Evolutionary conservation across 2,888 invertebrate species (phyloP).

Genomic region (Stenodema calcarata): DNA sequence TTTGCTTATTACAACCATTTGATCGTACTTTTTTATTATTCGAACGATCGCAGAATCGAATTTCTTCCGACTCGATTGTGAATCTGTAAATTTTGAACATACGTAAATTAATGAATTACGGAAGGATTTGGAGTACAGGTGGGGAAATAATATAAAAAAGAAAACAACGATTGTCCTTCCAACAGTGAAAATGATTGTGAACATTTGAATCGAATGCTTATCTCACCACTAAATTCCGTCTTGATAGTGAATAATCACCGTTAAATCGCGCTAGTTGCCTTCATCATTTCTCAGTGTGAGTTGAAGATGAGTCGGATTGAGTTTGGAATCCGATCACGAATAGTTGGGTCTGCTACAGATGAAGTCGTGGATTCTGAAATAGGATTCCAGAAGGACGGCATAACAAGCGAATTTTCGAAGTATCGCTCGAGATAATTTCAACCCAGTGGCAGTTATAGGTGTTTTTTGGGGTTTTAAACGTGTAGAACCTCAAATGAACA

Average conservation of each 20-base stretch:
- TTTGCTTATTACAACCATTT: too few relatives aligned
- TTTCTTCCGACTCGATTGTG: background rate
- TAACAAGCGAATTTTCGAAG: too few relatives aligned
- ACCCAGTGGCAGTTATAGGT: too few relatives aligned
- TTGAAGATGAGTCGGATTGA: background rate
- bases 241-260: background rate
- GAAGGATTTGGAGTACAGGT: conserved; percentile 11
- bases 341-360: background rate
- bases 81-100: background rate
- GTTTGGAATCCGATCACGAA: background rate
- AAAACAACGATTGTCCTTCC: conserved; percentile 42
- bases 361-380: too few relatives aligned
- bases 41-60: too few relatives aligned
- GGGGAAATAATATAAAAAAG: background rate
- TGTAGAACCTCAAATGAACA: too few relatives aligned
- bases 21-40: too few relatives aligned
- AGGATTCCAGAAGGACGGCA: too few relatives aligned
- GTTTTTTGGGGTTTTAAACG: too few relatives aligned
- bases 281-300: background rate
- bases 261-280: background rate
- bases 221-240: background rate
- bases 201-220: conserved; percentile 17
- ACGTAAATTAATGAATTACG: background rate
- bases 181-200: conserved; percentile 10
- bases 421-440: too few relatives aligned